Conservation (phyloP, 2,797 vertebrate species). For the Hylomyscus alleni region DNA sequence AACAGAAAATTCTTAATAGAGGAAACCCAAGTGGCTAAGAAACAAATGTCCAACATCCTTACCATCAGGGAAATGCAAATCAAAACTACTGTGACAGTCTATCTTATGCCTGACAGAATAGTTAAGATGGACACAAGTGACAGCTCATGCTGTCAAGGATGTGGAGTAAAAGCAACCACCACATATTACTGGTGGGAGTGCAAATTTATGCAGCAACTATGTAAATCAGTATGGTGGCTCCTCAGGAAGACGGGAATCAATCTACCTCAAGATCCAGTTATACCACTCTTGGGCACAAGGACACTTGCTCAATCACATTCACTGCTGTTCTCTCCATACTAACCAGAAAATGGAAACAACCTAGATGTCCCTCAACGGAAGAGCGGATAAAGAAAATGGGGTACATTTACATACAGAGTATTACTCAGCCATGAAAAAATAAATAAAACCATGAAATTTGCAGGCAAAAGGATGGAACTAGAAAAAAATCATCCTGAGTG, state of each 20-base stretch:
- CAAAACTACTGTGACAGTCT: background rate
- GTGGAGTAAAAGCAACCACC: background rate
- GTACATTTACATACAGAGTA: background rate
- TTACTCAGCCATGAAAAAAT: background rate
- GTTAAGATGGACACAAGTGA: background rate
- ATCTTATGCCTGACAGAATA: background rate
- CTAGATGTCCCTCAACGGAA: background rate
- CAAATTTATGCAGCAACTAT: background rate
- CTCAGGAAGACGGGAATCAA: background rate
- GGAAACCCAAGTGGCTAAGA: background rate
- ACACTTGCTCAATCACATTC: background rate
- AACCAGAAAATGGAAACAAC: background rate
- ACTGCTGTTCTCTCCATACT: background rate
- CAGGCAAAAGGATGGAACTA: background rate
- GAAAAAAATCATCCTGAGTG: background rate
- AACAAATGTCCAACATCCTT: background rate
- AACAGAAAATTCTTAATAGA: background rate
- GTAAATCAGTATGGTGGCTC: background rate
- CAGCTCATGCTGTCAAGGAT: background rate
- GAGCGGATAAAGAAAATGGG: background rate
- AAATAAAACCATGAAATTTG: background rate
- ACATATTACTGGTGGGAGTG: background rate
- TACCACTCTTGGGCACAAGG: background rate
- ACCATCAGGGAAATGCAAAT: background rate
- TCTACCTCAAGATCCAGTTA: background rate